Evolutionary conservation across 1,140 invertebrate species (phyloP), one percentile per base, ranked within the genome.

Genomic region (Leptinotarsa texana): DNA sequence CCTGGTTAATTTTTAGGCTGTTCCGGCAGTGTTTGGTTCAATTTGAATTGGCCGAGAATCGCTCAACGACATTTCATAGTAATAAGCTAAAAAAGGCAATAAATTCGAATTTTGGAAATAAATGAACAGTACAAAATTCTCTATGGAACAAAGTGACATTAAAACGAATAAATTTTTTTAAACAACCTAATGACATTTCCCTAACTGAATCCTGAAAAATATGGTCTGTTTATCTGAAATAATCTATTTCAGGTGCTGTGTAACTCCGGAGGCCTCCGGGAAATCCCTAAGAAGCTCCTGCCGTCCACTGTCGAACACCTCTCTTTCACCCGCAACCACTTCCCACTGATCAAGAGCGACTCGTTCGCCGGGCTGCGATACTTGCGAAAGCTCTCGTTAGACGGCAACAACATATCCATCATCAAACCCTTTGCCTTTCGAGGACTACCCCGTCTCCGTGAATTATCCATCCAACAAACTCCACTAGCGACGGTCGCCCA

Each of bases 361-460:
- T 93, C 93, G 2, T 95, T 95, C 80, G 88, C 89, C 11, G 92
- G 92, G 3, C 85, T 95, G 62, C 88, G 90, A 8, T 87, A 89
- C 11, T 84, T 95, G 15, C 89, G 91, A 48, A 93, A 93, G 74
- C 88, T 95, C 17, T 91, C 89, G 2, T 86, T 95, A 66, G 93
- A 95, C 84, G 91, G 91, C 71, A 95, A 94, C 84, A 94, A 94
- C 83, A 93, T 95, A 65, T 89, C 91, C 1, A 86, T 88, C 6
- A 94, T 95, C 78, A 92, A 92, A 77, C 91, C 92, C 21, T 95
- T 95, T 83, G 94, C 94, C 24, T 95, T 95, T 83, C 89, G 93
- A 15, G 94, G 94, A 0, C 84, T 95, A 24, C 91, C 90, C 1
- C 89, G 91, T 2, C 87, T 95, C 2, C 88, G 90, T 62, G 92